Evolutionary conservation across 2,888 invertebrate species (phyloP), one percentile per base, ranked within the genome.

Genomic region (Cosmorhoe ocellata): DNA sequence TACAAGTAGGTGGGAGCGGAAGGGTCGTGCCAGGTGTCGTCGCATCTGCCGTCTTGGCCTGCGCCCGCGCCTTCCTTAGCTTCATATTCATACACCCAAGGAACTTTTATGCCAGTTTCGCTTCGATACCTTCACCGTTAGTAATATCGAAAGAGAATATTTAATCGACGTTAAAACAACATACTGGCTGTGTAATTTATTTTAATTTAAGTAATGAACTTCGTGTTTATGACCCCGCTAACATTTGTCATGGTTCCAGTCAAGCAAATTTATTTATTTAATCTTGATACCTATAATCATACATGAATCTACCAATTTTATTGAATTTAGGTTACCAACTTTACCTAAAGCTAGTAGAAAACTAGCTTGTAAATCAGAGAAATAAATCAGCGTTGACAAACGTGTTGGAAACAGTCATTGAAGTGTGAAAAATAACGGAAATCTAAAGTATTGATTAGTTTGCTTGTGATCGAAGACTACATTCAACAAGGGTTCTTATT

Each of bases 1-100:
- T 51, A 18, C 27, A 37, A 51, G 51, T 46, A 52, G 51, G 74
- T 70, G 74, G 72, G 73, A 72, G 74, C 84, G 86, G 84, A 85
- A 87, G 86, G 88, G 88, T 81, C 85, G 77, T 79, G 83, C 90
- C 90, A 90, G 90, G 89, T 90, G 90, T 71, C 77, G 58, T 64
- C 76, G 77, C 90, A 90, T 88, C 90, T 90, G 90, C 86, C 86
- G 85, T 83, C 86, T 84, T 82, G 72, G 75, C 69, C 67, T 71
- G 66, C 56, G 57, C 59, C 61, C 44, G 51, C 52, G 38, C 64
- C 54, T 67, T 63, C 66, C 41, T 51, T 31, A 33, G 32, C 69
- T 67, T 71, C 78, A 67, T 68, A 70, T 67, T 71, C 78, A 67
- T 68, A 70, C 79, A 77, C 79, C 75, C 74, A 78, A 66, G 69